These are phyloP conservation scores for Oxytorus armatus DNA, from an alignment of 2,888 invertebrate genomes.

Conservation along the genomic window DNA sequence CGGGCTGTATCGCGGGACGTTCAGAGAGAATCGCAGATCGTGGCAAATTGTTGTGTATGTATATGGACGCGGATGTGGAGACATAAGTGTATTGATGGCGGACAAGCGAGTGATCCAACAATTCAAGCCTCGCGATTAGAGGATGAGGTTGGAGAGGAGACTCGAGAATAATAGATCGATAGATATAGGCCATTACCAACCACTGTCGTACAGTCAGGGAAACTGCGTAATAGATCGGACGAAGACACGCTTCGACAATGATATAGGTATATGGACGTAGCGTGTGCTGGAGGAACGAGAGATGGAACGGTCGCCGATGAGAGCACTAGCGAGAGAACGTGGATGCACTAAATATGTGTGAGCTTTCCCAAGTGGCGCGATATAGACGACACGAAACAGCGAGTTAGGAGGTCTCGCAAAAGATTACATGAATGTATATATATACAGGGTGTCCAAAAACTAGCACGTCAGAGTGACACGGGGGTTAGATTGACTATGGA, in stretches of 20 bases:
- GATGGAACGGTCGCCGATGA: conserved; percentile 23
- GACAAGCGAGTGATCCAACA: conserved; percentile 15
- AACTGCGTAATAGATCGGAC: conserved; percentile 57
- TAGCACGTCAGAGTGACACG: too few relatives aligned
- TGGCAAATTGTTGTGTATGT: conserved; percentile 53
- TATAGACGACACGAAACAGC: background rate
- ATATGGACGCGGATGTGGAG: too few relatives aligned
- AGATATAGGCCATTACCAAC: conserved; percentile 3
- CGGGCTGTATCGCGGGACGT: conserved; percentile 4
- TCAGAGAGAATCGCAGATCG: conserved; percentile 36
- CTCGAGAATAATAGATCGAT: conserved; percentile 54
- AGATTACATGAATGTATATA: conserved; percentile 12
- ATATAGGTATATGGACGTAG: conserved; percentile 17
- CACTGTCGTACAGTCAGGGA: conserved; percentile 20
- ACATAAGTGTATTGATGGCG: too few relatives aligned
- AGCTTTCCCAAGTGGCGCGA: conserved; percentile 41
- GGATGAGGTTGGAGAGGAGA: conserved; percentile 26
- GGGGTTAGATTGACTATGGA: too few relatives aligned
- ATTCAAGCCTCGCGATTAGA: too few relatives aligned
- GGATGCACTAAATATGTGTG: conserved; percentile 20
- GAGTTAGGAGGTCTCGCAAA: background rate
- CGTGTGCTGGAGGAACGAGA: conserved; percentile 8
- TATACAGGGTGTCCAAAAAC: too few relatives aligned
- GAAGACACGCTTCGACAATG: conserved; percentile 41
- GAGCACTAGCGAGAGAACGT: conserved; percentile 5